phyloP scores from a whole-genome alignment of 2,797 vertebrate species.

The Ctenopoma kingsleyae region DNA sequence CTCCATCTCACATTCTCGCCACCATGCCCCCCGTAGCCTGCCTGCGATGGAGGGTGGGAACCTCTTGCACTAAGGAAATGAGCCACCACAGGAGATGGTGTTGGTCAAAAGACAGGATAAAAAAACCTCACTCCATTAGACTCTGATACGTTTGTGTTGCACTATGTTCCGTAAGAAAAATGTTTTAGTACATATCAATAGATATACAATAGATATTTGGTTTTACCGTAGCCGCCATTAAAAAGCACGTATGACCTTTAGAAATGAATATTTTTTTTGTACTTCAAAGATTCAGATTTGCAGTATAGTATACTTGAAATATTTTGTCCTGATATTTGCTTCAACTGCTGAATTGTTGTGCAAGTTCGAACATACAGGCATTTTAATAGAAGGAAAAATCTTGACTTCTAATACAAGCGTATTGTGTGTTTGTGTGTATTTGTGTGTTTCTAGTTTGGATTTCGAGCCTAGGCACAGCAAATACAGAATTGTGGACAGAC shows the following conservation, averaged over 20 bases:
- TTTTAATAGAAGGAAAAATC: not conserved
- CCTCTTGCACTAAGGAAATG: conserved; percentile 78
- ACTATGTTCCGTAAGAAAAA: conserved; percentile 43
- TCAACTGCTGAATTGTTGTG: not conserved
- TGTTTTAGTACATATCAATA: conserved; percentile 27
- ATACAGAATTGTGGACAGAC: conserved; percentile 23
- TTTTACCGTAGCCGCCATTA: conserved; percentile 15
- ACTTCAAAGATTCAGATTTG: conserved; percentile 1
- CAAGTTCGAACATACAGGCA: not conserved
- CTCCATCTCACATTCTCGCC: conserved; percentile 72
- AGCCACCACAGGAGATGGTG: conserved; percentile 79
- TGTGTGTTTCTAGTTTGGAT: conserved; percentile 16
- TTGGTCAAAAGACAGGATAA: conserved; percentile 74
- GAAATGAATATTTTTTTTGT: conserved; percentile 7
- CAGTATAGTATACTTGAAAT: not conserved
- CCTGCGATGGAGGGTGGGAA: conserved; percentile 72
- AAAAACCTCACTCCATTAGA: conserved; percentile 71
- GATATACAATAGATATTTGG: conserved; percentile 16
- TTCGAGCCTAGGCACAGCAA: conserved; percentile 22
- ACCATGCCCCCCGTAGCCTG: conserved; percentile 68
- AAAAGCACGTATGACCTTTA: conserved; percentile 35
- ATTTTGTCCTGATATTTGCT: not conserved
- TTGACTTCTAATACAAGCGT: not conserved
- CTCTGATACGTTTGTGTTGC: conserved; percentile 59
- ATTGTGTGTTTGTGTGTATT: too few relatives aligned